Percentiles rank a stretch among this genome's conserved stretches.
Conservation (phyloP, 1,140 invertebrate genomes). For the Mycetomoellerius zeteki region DNA sequence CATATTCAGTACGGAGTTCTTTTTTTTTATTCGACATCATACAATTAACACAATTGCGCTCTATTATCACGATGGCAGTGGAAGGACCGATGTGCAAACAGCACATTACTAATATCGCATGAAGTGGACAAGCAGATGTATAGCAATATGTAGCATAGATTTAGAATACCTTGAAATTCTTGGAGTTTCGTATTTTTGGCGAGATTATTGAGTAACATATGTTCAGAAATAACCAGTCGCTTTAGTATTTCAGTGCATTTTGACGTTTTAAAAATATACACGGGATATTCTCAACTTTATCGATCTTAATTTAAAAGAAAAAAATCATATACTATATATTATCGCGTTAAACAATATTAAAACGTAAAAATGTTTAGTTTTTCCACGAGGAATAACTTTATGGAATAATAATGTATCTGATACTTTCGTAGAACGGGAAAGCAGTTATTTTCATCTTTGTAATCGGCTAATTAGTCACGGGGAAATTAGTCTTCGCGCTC, state of each 20-base stretch:
- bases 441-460: neutral
- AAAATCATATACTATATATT: neutral
- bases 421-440: neutral
- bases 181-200: neutral
- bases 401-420: neutral
- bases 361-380: neutral
- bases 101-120: neutral
- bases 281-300: neutral
- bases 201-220: neutral
- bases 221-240: neutral
- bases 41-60: neutral
- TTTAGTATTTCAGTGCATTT: neutral
- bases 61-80: neutral
- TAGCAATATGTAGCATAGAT: neutral
- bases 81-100: neutral
- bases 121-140: neutral
- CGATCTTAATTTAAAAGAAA: neutral
- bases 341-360: neutral
- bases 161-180: conserved; percentile 1
- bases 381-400: neutral
- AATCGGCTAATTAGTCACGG: conserved; percentile 43
- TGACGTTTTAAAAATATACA: neutral
- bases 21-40: neutral
- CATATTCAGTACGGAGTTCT: no score
- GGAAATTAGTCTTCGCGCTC: neutral